These are phyloP conservation scores for Eristalis arbustorum DNA, from an alignment of 2,888 invertebrate genomes.

Conservation along the genomic window DNA sequence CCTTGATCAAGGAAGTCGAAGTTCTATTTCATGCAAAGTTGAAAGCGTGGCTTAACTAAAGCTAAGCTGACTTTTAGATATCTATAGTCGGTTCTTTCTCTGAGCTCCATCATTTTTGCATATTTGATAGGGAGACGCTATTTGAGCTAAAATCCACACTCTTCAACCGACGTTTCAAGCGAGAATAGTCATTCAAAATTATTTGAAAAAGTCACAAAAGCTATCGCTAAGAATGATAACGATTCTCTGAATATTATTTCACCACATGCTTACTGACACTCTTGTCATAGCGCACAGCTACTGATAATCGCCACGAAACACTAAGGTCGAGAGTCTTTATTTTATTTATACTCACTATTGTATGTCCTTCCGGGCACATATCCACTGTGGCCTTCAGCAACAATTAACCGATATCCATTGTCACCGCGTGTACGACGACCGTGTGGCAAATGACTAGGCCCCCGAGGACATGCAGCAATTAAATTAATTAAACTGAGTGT, in stretches of 20 bases:
- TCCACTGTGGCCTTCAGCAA: conserved; percentile 89
- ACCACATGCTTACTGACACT: neutral
- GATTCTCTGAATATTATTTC: neutral
- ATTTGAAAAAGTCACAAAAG: conserved; percentile 35
- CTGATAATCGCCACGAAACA: neutral
- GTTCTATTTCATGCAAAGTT: too few species aligned
- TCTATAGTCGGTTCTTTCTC: too few species aligned
- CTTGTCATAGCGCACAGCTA: neutral
- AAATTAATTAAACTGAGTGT: conserved; percentile 75
- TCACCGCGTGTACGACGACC: conserved; percentile 87
- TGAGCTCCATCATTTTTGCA: neutral
- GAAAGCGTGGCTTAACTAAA: too few species aligned
- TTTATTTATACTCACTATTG: conserved; percentile 83
- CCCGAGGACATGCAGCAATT: conserved; percentile 77
- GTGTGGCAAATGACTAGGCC: conserved; percentile 77
- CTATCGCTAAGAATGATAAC: conserved; percentile 45
- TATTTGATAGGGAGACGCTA: neutral
- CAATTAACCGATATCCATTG: conserved; percentile 91
- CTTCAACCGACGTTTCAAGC: neutral
- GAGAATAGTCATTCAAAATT: neutral
- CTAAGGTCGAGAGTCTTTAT: neutral
- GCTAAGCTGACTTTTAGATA: too few species aligned
- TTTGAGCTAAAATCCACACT: neutral
- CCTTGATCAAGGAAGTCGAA: too few species aligned
- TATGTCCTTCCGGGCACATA: conserved; percentile 92